A percentile compares a stretch with the other conserved stretches of the same genome.
These are phyloP conservation scores for Leptobrachium ailaonicum DNA, from an alignment of 2,113 vertebrate species.

Conservation along the genomic window DNA sequence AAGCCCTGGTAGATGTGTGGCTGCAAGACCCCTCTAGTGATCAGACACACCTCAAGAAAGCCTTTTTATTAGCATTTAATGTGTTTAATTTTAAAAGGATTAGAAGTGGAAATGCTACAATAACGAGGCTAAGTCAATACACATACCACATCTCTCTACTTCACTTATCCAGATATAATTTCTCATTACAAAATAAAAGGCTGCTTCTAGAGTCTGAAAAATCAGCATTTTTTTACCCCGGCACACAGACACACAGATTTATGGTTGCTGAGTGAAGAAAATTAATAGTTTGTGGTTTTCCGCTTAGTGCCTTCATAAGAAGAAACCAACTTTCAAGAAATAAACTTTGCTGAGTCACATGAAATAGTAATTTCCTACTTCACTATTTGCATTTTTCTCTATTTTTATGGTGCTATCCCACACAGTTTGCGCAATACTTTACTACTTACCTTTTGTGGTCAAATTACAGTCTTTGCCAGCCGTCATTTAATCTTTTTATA, in stretches of 20 bases:
- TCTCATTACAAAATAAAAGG: conserved; percentile 55
- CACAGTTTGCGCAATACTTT: conserved; percentile 25
- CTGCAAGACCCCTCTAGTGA: conserved; percentile 48
- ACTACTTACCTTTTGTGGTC: conserved; percentile 27
- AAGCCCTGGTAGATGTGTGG: conserved; percentile 46
- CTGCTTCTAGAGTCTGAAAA: conserved; percentile 45
- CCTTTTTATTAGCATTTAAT: conserved; percentile 62
- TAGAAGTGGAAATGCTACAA: conserved; percentile 54
- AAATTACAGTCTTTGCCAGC: conserved; percentile 3
- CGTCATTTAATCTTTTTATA: conserved; percentile 10
- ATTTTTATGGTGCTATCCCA: conserved; percentile 2
- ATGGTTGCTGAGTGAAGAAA: conserved; percentile 46
- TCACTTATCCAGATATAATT: conserved; percentile 33
- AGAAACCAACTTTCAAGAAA: conserved; percentile 43
- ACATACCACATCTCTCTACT: conserved; percentile 49
- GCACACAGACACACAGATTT: conserved; percentile 50
- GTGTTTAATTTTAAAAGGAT: conserved; percentile 66
- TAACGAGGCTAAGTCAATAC: conserved; percentile 46
- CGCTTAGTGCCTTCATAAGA: conserved; percentile 55
- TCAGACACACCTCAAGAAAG: conserved; percentile 57
- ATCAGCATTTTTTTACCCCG: conserved; percentile 44
- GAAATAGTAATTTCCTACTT: conserved; percentile 43
- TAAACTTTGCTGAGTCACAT: conserved; percentile 57
- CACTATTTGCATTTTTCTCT: conserved; percentile 40
- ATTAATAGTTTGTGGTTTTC: conserved; percentile 57